These are phyloP conservation scores for Hydrolagus affinis DNA, from an alignment of 2,113 vertebrate species.

Conservation along the genomic window DNA sequence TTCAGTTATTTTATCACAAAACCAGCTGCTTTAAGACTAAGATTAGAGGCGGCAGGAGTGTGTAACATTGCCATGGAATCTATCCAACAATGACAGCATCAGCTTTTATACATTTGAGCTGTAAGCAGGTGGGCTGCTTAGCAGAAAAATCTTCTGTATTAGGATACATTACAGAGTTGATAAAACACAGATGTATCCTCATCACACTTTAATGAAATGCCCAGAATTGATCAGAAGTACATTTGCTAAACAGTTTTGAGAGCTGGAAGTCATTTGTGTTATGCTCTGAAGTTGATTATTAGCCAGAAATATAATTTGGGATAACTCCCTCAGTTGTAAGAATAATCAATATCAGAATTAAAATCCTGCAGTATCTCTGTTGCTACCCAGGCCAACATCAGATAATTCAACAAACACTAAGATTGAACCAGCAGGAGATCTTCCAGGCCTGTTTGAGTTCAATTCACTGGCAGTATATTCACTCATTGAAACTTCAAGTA, in stretches of 20 bases:
- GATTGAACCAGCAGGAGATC: too few relatives aligned
- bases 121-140: not conserved
- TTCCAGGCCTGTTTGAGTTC: too few relatives aligned
- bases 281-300: not conserved
- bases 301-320: not conserved
- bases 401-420: too few relatives aligned
- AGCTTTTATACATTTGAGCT: not conserved
- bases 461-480: too few relatives aligned
- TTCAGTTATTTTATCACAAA: not conserved
- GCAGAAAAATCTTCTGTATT: not conserved
- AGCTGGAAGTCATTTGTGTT: not conserved
- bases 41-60: not conserved
- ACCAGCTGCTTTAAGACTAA: not conserved
- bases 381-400: too few relatives aligned
- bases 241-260: not conserved
- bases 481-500: too few relatives aligned
- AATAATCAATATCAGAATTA: too few relatives aligned
- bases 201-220: not conserved
- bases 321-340: too few relatives aligned
- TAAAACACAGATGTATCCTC: not conserved
- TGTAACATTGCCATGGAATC: too few relatives aligned
- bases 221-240: too few relatives aligned
- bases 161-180: not conserved
- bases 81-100: not conserved
- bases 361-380: too few relatives aligned